Evolutionary conservation across 2,888 invertebrate genomes (phyloP).

Genomic region (Xylophagus ater): DNA sequence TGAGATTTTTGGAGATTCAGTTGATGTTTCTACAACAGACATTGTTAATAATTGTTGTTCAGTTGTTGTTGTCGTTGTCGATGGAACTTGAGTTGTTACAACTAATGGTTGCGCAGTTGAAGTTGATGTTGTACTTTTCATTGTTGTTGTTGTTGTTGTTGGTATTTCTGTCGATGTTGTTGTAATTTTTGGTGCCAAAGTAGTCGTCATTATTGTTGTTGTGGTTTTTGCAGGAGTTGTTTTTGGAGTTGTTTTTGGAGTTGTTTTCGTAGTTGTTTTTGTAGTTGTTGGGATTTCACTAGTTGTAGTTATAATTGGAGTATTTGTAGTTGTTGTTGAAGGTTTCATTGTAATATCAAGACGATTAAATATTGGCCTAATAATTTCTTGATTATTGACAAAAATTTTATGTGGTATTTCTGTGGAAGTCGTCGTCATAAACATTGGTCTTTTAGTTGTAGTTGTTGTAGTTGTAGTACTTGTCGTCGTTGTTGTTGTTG

Average conservation of each 20-base stretch:
- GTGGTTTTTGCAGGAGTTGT: slow-evolving; percentile 21
- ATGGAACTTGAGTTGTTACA: slow-evolving; percentile 14
- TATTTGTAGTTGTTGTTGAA: slow-evolving; percentile 10
- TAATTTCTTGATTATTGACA: slow-evolving; percentile 31
- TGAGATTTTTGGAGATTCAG: slow-evolving; percentile 15
- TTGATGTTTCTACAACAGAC: slow-evolving; percentile 13
- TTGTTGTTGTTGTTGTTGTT: slow-evolving; percentile 20
- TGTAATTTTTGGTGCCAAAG: slow-evolving; percentile 9
- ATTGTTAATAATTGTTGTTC: slow-evolving; percentile 18
- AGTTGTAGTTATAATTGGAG: slow-evolving; percentile 18
- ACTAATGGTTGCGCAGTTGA: slow-evolving; percentile 17
- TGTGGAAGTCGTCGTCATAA: slow-evolving; percentile 20
- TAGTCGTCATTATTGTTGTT: slow-evolving; percentile 16
- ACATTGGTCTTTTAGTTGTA: slow-evolving; percentile 24
- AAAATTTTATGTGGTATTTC: slow-evolving; percentile 25
- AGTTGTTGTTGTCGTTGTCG: slow-evolving; percentile 17
- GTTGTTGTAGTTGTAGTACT: slow-evolving; percentile 21
- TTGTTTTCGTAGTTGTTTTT: slow-evolving; percentile 21
- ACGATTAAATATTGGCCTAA: slow-evolving; percentile 22
- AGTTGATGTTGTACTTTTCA: slow-evolving; percentile 17
- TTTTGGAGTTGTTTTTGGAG: slow-evolving; percentile 20
- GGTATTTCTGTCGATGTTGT: slow-evolving; percentile 16
- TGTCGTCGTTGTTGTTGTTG: slow-evolving; percentile 26
- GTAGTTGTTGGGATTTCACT: slow-evolving; percentile 16
- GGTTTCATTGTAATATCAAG: slow-evolving; percentile 3